Conservation (phyloP, 1,140 invertebrate genomes). For the Meteorus sp. region DNA sequence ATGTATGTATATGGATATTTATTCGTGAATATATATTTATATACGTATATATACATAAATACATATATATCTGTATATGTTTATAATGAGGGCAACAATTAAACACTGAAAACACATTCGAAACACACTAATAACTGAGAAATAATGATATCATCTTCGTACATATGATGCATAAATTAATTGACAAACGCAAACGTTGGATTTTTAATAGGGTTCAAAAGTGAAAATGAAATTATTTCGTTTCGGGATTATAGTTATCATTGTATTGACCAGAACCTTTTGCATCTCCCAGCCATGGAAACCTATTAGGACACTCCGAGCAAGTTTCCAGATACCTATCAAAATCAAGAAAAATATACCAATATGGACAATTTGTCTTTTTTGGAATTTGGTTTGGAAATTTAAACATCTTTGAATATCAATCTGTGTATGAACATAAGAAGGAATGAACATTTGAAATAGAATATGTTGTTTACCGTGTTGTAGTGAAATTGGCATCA, state of each 20-base stretch:
- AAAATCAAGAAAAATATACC: constrained; percentile 28
- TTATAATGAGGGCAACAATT: not conserved
- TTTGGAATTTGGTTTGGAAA: not conserved
- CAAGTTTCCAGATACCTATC: constrained; percentile 87
- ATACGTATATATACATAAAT: no score
- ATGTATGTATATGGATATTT: no score
- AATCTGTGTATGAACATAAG: not conserved
- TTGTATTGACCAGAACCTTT: constrained; percentile 77
- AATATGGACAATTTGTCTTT: not conserved
- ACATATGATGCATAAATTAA: not conserved
- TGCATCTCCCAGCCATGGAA: constrained; percentile 84
- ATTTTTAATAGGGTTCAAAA: not conserved
- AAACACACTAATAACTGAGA: no score
- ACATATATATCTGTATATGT: no score
- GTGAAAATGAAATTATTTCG: not conserved
- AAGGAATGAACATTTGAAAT: not conserved
- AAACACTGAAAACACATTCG: not conserved
- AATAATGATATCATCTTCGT: no score
- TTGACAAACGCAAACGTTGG: not conserved
- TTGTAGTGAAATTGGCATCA: constrained; percentile 75
- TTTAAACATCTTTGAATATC: not conserved
- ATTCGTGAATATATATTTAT: no score
- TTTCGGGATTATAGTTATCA: constrained; percentile 80
- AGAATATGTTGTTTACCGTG: constrained; percentile 56
- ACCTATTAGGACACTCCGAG: constrained; percentile 81